Conservation (phyloP, 2,797 vertebrate genomes). For the Urocyon cinereoargenteus region DNA sequence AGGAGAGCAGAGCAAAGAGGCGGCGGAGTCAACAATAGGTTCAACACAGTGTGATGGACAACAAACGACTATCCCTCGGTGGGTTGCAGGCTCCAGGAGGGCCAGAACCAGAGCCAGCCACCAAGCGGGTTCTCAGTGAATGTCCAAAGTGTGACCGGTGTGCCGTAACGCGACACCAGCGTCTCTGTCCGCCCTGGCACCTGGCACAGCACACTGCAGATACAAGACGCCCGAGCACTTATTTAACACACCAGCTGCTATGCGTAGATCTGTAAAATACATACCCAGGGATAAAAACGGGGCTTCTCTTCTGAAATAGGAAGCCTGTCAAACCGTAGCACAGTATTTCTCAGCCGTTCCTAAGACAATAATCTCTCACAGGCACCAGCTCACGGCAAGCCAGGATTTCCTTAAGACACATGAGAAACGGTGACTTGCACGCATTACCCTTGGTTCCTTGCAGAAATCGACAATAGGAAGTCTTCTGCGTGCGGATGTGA, state of each 20-base stretch:
- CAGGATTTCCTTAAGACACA: not conserved
- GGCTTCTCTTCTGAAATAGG: not conserved
- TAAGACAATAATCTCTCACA: not conserved
- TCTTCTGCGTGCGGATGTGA: not conserved
- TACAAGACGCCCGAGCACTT: not conserved
- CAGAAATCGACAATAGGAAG: not conserved
- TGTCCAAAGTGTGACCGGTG: rapidly evolving
- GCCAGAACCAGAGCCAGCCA: not conserved
- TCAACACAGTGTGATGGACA: rapidly evolving
- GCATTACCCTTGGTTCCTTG: not conserved
- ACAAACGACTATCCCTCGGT: not conserved
- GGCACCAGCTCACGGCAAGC: not conserved
- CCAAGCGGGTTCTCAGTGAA: not conserved
- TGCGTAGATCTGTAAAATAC: not conserved
- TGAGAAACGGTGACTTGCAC: not conserved
- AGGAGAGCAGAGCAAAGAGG: not conserved
- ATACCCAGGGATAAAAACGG: not conserved
- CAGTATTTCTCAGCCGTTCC: not conserved
- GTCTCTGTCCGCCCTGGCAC: not conserved
- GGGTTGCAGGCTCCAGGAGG: not conserved
- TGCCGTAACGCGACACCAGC: rapidly evolving
- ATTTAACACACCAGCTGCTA: not conserved
- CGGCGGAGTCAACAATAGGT: not conserved
- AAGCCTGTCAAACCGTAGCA: not conserved
- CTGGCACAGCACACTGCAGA: not conserved